Base-by-base conservation (phyloP, 2,888 invertebrate genomes). In the Baccha elongata region DNA sequence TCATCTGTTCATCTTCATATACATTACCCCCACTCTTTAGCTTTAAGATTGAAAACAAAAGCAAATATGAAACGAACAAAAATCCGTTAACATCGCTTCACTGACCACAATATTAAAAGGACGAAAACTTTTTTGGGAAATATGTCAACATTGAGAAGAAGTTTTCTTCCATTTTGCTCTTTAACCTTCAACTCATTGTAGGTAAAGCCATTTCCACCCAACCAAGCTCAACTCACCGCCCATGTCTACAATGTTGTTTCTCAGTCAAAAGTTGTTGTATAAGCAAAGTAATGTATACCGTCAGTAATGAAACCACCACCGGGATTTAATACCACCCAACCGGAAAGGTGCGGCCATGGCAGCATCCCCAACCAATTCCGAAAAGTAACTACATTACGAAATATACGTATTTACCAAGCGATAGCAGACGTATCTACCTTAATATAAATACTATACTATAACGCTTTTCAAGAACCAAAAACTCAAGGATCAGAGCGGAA, bases 401-500 rank as follows among this genome's bases (percentile, higher is more conserved):
- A 32, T n/a, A 55, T 44, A 44, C 21, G 10, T 40, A 50, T 71
- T n/a, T 76, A 71, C 62, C 40, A 35, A 60, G 44, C 37, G 32
- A 21, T 4, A 37, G 23, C 11, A 23, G 40, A 60, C 17, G 52
- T 73, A 83, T 78, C 68, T 58, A 76, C 76, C 71, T 67, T 67
- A 71, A 81, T 78, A 78, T 71, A 72, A 76, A 81, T 83, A 73
- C 72, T 55, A 81, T 83, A 73, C 72, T 55, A 7, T 32, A 53
- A 78, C 68, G 67, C 72, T 72, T 67, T 80, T 78, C 17, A 68
- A 78, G 50, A 60, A 44, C 42, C 44, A 32, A 60, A 60, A 44
- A 44, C 86, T 86, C 85, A 84, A 84, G 79, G 58, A 73, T 81
- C 75, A 76, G 72, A 73, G 75, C 81, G 84, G 84, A 84, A 79